Conservation (phyloP, 2,113 vertebrate species). For the Hippocampus barbouri region DNA sequence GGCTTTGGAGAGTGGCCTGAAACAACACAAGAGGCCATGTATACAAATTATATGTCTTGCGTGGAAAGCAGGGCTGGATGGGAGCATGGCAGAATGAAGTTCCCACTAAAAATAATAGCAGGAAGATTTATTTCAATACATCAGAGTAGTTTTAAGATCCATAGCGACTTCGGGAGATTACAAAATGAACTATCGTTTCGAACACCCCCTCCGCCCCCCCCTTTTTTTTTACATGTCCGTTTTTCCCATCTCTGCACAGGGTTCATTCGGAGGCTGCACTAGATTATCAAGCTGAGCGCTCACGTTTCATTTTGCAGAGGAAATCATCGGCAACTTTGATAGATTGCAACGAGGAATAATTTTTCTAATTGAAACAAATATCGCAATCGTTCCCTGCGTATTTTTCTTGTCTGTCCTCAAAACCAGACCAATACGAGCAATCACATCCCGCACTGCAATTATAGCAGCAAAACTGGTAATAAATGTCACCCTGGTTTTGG, state of each 20-base stretch:
- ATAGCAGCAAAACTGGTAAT: slow-evolving; percentile 35
- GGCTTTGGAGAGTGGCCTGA: slow-evolving; percentile 66
- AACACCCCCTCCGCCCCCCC: background rate
- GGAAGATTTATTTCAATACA: slow-evolving; percentile 11
- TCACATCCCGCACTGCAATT: slow-evolving; percentile 17
- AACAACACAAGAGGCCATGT: slow-evolving; percentile 61
- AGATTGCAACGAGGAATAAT: slow-evolving; percentile 45
- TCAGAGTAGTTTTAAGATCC: slow-evolving; percentile 14
- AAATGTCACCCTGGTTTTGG: slow-evolving; percentile 29
- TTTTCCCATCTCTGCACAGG: slow-evolving; percentile 21
- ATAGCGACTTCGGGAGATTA: slow-evolving; percentile 13
- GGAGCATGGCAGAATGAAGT: slow-evolving; percentile 33
- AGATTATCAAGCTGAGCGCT: slow-evolving; percentile 46
- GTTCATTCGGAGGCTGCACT: slow-evolving; percentile 51
- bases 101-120: slow-evolving; percentile 38
- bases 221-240: slow-evolving; percentile 13
- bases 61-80: slow-evolving; percentile 16
- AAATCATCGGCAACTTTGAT: slow-evolving; percentile 48
- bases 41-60: slow-evolving; percentile 53
- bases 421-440: slow-evolving; percentile 43
- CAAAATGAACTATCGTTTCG: slow-evolving; percentile 14
- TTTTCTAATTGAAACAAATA: slow-evolving; percentile 61
- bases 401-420: slow-evolving; percentile 48
- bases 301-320: slow-evolving; percentile 41
- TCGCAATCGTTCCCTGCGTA: slow-evolving; percentile 32